A percentile compares a stretch with the other conserved stretches of the same genome.
Conservation (phyloP, 2,888 invertebrate genomes). For the Imbricaverruca yamaguchii region DNA sequence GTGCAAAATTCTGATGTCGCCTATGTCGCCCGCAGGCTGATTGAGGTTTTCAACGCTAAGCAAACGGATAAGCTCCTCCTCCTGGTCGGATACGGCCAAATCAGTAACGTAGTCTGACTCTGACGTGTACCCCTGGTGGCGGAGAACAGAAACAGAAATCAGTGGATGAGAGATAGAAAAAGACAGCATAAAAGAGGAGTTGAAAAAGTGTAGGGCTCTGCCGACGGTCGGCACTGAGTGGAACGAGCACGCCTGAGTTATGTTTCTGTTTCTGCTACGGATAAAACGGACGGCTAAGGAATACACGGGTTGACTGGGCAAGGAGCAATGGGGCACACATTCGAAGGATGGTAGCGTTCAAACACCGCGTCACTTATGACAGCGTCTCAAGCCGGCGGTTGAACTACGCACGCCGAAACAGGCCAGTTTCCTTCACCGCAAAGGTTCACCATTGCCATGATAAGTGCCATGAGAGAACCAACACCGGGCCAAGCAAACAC, state of each 20-base stretch:
- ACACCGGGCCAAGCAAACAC: no score
- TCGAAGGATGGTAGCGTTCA: no score
- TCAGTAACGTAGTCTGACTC: constrained; percentile 42
- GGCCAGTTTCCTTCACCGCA: no score
- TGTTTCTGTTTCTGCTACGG: not conserved
- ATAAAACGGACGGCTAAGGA: not conserved
- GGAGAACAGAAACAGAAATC: constrained; percentile 7
- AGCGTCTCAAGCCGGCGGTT: no score
- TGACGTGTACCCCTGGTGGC: constrained; percentile 12
- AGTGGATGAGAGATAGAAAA: not conserved
- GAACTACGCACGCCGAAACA: no score
- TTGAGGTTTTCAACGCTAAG: constrained; percentile 50
- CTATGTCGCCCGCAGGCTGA: constrained; percentile 27
- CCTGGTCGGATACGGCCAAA: constrained; percentile 68
- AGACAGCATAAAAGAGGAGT: not conserved
- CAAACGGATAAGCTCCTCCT: constrained; percentile 65
- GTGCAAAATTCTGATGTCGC: not conserved
- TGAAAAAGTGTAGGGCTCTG: not conserved
- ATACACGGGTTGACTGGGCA: not conserved
- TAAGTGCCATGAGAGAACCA: no score
- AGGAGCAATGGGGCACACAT: no score
- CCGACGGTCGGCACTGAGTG: not conserved
- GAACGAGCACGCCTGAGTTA: not conserved
- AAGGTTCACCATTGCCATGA: no score
- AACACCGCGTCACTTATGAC: no score